A percentile compares a stretch with the other conserved stretches of the same genome.
Conservation (phyloP, 2,888 invertebrate genomes). For the Acrobeloides nanus region DNA sequence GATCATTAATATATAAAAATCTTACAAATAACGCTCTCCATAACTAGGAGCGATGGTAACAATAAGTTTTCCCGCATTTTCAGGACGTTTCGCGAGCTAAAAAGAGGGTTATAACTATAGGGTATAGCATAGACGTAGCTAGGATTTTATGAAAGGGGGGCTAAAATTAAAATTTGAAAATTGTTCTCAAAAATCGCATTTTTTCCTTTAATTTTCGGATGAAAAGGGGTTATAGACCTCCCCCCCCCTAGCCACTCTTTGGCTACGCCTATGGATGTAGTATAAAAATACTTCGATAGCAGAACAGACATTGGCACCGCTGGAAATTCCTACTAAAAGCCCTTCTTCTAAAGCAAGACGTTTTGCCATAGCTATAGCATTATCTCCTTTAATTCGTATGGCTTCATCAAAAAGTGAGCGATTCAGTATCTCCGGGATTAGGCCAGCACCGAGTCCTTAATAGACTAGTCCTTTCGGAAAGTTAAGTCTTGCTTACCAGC, state of each 20-base stretch:
- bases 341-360: constrained; percentile 36
- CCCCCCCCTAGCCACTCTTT: no score
- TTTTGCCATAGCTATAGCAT: constrained; percentile 42
- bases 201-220: no score
- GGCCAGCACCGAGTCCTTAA: constrained; percentile 38
- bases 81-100: constrained; percentile 40
- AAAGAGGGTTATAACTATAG: constrained; percentile 10
- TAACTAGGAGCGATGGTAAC: constrained; percentile 42
- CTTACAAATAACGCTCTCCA: constrained; percentile 44
- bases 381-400: constrained; percentile 21
- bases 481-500: no score
- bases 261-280: no score
- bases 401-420: constrained; percentile 33
- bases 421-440: constrained; percentile 40
- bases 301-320: constrained; percentile 41
- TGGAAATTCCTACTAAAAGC: constrained; percentile 34
- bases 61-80: constrained; percentile 45
- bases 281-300: constrained; percentile 25
- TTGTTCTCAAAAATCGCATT: no score
- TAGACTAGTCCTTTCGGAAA: no score
- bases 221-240: no score
- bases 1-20: no score
- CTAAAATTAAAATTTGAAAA: no score
- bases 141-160: not conserved
- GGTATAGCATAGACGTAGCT: not conserved